Base-by-base conservation (phyloP, 1,140 invertebrate species). In the Drosophila ogumai region DNA sequence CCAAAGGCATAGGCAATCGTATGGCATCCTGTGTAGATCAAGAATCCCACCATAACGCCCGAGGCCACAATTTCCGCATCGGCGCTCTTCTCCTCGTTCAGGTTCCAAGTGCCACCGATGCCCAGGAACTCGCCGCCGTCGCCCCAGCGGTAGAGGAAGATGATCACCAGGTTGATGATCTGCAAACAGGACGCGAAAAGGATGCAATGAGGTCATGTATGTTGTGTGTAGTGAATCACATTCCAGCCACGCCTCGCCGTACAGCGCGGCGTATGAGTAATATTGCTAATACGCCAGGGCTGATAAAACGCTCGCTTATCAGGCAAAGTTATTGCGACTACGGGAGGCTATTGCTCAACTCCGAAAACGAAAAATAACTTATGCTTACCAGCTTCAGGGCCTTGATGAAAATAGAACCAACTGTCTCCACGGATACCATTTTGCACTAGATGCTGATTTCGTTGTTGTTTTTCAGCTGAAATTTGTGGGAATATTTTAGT, bases 21-120 rank as follows among this genome's bases (percentile, higher is more conserved):
- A 34, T 96, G 94, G 3, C 95, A 95, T 2, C 94, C 93, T 0
- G 96, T 97, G 92, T 96, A 97, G 32, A 98, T 96, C 75, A 97
- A 95, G 91, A 95, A 98, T 12, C 96, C 97, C 5, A 98, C 96
- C 69, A 97, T 95, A 1, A 98, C 95, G 13, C 97, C 97, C 0
- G 96, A 97, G 2, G 96, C 96, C 0, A 97, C 95, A 34, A 97
- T 97, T 94, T 97, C 96, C 28, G 95, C 95, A 87, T 97, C 96
- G 1, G 96, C 95, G 92, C 95, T 96, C 93, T 97, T 97, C 81
- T 96, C 96, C 92, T 97, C 96, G 81, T 97, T 96, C n/a, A 97
- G 93, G 92, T 98, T 97, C 96, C 96, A 97, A 9, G 96, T 96
- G 34, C 96, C 96, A 41, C 96, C 96, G 17, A 97, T 96, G 31